A percentile compares a stretch with the other conserved stretches of the same genome.
Evolutionary conservation across 1,140 invertebrate species (phyloP).

Genomic region (Sycophaga agraensis): DNA sequence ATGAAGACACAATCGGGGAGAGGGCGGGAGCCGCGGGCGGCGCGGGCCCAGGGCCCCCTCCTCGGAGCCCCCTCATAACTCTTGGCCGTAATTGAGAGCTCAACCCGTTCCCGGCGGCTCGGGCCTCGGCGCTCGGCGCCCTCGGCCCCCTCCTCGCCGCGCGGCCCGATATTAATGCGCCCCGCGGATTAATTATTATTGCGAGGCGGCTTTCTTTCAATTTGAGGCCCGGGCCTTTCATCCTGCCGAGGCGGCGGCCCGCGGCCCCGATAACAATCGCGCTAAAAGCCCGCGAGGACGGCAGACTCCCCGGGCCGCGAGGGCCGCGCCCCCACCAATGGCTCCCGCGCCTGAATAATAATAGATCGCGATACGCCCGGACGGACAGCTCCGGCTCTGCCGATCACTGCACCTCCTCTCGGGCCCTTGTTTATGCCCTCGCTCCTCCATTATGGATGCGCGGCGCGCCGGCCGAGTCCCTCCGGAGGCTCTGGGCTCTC

Average conservation of each 20-base stretch:
- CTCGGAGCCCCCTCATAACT: constrained; percentile 44
- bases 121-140: not conserved
- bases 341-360: constrained; percentile 36
- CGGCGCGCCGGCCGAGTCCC: not conserved
- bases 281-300: constrained; percentile 14
- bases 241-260: constrained; percentile 36
- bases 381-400: not conserved
- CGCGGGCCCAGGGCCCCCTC: no score
- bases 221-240: constrained; percentile 50
- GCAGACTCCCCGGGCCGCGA: constrained; percentile 34
- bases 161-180: constrained; percentile 33
- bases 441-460: not conserved
- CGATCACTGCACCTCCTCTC: not conserved
- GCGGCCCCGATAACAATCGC: constrained; percentile 3
- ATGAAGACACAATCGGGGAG: constrained; percentile 50
- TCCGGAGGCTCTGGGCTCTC: no score
- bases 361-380: constrained; percentile 42
- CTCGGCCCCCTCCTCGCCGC: constrained; percentile 1
- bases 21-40: no score
- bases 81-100: constrained; percentile 56
- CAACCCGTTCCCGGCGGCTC: constrained; percentile 38
- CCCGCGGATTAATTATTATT: constrained; percentile 56
- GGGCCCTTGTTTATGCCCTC: constrained; percentile 17
- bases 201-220: constrained; percentile 54
- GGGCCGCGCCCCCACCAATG: no score